phyloP scores from a whole-genome alignment of 2,888 invertebrate genomes.

The Noctua comes region DNA sequence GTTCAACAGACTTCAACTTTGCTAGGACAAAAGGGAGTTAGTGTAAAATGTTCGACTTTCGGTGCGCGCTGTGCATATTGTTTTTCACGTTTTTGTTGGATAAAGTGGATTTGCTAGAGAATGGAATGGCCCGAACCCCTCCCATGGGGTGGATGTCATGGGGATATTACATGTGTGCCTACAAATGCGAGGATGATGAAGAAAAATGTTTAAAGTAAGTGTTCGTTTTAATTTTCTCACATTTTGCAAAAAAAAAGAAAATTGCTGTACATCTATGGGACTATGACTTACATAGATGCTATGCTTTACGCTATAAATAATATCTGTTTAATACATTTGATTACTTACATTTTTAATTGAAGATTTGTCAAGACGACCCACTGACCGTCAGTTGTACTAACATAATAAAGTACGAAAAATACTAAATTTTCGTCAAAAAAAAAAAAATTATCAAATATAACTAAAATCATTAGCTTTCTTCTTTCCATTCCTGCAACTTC shows the following conservation, averaged over 20 bases:
- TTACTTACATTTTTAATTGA: background rate
- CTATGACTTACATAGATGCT: background rate
- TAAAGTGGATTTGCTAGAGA: conserved; percentile 86
- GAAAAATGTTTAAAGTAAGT: conserved; percentile 92
- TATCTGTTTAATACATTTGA: background rate
- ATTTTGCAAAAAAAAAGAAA: conserved; percentile 7
- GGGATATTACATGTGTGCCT: conserved; percentile 92
- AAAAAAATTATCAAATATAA: too few species aligned
- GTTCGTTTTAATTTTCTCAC: conserved; percentile 18
- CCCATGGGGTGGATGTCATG: conserved; percentile 95
- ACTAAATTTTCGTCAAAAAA: too few species aligned
- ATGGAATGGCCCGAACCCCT: conserved; percentile 92
- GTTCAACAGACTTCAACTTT: background rate
- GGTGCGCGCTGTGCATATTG: conserved; percentile 50
- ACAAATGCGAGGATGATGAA: conserved; percentile 90
- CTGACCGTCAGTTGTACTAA: too few species aligned
- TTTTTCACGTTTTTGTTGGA: conserved; percentile 65
- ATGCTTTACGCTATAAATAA: background rate
- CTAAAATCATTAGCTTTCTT: too few species aligned
- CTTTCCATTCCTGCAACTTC: too few species aligned
- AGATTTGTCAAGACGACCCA: too few species aligned
- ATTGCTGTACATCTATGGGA: background rate
- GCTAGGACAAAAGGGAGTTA: background rate
- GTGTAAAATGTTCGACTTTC: conserved; percentile 51
- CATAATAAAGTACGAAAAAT: too few species aligned